Base-by-base conservation (phyloP, 2,113 vertebrate genomes). In the Passer montanus region DNA sequence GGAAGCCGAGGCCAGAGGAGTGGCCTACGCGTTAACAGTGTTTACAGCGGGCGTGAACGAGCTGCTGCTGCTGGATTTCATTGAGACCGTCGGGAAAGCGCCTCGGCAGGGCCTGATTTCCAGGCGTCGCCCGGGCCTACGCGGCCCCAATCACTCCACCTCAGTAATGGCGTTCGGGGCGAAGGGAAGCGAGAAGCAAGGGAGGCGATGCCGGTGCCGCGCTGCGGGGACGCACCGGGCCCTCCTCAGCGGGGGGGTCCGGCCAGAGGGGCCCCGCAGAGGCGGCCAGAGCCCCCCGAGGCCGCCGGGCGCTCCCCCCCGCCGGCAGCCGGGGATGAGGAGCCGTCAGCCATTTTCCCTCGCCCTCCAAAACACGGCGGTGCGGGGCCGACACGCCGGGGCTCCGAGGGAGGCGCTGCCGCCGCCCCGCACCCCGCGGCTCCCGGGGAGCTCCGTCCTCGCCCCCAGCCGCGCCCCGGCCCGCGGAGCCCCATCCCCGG, bases 341-440 rank as follows among this genome's bases (percentile, higher is more conserved):
- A 98, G 95, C 96, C 97, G 98, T 98, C 98, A 98, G 98, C 98
- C 98, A 98, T 98, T 98, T 98, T 98, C 98, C 98, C 96, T 97
- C 95, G 90, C 96, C 96, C 97, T 97, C 98, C 97, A 97, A 97
- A 98, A 98, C 97, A 97, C 93, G 87, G 60, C 80, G 80, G 82
- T 95, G 93, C 89, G 85, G 94, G 93, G 96, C 73, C 88, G 62
- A 94, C 96, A 92, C 94, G 67, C 94, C 95, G 87, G 73, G 82
- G 58, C 89, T 92, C 73, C 79, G 75, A 94, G 66, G 84, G 83
- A 80, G 69, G 81, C 84, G 80, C 89, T 87, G 70, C 84, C 74
- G 70, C 77, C 62, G 74, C 76, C 76, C 62, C 88, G 49, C 39
- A 66, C 84, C 49, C 47, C 72, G 72, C 44, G 27, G 24, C 37